A percentile compares a stretch with the other conserved stretches of the same genome.
Evolutionary conservation across 2,113 vertebrate species (phyloP).

Genomic region (Melozone crissalis): DNA sequence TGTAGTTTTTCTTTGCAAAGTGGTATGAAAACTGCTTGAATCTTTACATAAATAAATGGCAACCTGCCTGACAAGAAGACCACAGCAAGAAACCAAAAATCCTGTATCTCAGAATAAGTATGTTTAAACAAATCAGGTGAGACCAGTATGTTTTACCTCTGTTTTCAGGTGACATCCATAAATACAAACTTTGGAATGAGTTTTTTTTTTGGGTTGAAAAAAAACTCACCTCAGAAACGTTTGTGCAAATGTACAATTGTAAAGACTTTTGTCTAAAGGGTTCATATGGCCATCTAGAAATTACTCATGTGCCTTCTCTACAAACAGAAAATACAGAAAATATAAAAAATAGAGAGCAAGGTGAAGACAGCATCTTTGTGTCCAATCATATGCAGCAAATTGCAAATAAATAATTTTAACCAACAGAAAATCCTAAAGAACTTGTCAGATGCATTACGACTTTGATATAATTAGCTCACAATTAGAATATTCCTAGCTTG

Average conservation of each 20-base stretch:
- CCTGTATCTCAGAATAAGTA: neutral
- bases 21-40: neutral
- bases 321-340: neutral
- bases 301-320: neutral
- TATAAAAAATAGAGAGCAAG: neutral
- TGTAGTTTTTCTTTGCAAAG: neutral
- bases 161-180: neutral
- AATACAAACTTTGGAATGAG: neutral
- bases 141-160: neutral
- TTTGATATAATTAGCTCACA: neutral
- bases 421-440: neutral
- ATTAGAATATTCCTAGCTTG: neutral
- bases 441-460: neutral
- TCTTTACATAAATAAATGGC: neutral
- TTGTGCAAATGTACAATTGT: neutral
- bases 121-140: neutral
- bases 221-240: neutral
- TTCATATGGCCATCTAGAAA: neutral
- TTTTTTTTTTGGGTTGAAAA: fast-evolving
- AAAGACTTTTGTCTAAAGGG: neutral
- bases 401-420: neutral
- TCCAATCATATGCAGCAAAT: neutral
- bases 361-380: neutral
- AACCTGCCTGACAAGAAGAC: neutral
- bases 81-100: neutral